Conservation (phyloP, 1,140 invertebrate genomes). For the Lasaia peninsularis region DNA sequence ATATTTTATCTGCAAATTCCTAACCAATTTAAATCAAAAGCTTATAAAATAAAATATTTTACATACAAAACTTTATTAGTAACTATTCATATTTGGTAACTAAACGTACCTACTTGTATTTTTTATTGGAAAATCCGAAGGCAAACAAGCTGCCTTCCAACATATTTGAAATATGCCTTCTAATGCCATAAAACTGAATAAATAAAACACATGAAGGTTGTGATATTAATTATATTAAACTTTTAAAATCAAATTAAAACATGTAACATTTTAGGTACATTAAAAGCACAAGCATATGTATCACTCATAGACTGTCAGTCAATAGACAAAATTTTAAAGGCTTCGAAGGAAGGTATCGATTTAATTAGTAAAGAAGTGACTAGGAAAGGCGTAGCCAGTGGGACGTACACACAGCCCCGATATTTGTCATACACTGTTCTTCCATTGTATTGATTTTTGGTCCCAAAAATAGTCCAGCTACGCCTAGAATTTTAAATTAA, state of each 20-base stretch:
- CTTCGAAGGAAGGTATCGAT: constrained; percentile 70
- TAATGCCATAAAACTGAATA: constrained; percentile 5
- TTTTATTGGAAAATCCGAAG: no score
- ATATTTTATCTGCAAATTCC: no score
- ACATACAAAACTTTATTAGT: no score
- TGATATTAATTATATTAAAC: constrained; percentile 70
- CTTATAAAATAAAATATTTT: no score
- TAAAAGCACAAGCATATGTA: constrained; percentile 75
- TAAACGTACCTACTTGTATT: no score
- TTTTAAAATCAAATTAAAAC: constrained; percentile 66
- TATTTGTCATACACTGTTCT: constrained; percentile 14
- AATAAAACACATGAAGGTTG: constrained; percentile 50
- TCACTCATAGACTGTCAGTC: constrained; percentile 74
- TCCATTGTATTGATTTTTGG: constrained; percentile 46
- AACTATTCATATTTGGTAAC: no score
- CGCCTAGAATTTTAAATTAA: constrained; percentile 54
- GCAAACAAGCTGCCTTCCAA: no score
- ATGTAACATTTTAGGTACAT: constrained; percentile 70
- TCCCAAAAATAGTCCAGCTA: constrained; percentile 61
- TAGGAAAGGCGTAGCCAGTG: constrained; percentile 64
- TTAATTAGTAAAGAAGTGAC: constrained; percentile 23
- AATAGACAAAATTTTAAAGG: constrained; percentile 71
- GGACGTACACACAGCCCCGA: constrained; percentile 52
- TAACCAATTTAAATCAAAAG: no score
- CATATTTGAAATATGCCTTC: neutral